A percentile compares a stretch with the other conserved stretches of the same genome.
Evolutionary conservation across 2,888 invertebrate genomes (phyloP).

Genomic region (Rotaria macrura): DNA sequence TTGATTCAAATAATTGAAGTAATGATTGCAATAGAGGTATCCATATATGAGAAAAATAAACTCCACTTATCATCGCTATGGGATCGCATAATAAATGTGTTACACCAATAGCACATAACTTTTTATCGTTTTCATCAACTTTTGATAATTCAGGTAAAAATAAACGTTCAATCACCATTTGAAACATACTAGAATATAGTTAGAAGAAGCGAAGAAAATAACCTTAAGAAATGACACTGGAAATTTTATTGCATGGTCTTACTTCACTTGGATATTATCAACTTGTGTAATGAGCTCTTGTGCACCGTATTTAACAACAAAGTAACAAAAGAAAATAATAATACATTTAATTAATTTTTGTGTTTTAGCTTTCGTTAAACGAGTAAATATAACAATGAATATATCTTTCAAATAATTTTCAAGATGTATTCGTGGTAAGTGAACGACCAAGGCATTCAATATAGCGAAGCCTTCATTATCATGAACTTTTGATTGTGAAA

Average conservation of each 20-base stretch:
- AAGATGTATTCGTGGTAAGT: slow-evolving; percentile 69
- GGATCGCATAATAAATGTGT: slow-evolving; percentile 39
- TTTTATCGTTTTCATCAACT: slow-evolving; percentile 71
- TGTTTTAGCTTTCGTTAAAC: slow-evolving; percentile 81
- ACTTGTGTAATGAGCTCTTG: slow-evolving; percentile 64
- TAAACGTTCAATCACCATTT: slow-evolving; percentile 83
- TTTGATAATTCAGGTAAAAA: slow-evolving; percentile 75
- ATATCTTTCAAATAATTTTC: slow-evolving; percentile 71
- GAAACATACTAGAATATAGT: slow-evolving; percentile 66
- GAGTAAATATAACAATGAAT: slow-evolving; percentile 79
- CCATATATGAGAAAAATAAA: neutral
- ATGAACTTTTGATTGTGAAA: slow-evolving; percentile 74
- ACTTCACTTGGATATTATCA: slow-evolving; percentile 75
- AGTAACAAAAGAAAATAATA: slow-evolving; percentile 79
- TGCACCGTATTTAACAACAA: slow-evolving; percentile 69
- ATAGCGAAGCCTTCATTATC: slow-evolving; percentile 91
- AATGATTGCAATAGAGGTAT: neutral
- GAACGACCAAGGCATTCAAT: slow-evolving; percentile 70
- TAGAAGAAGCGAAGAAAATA: too few relatives aligned
- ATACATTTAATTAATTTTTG: slow-evolving; percentile 79
- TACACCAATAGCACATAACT: slow-evolving; percentile 80
- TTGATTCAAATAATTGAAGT: neutral
- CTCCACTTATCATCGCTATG: neutral
- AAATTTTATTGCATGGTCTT: slow-evolving; percentile 40
- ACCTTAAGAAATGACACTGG: too few relatives aligned